phyloP scores from a whole-genome alignment of 2,113 vertebrate genomes.

The Platycercus adscitus region DNA sequence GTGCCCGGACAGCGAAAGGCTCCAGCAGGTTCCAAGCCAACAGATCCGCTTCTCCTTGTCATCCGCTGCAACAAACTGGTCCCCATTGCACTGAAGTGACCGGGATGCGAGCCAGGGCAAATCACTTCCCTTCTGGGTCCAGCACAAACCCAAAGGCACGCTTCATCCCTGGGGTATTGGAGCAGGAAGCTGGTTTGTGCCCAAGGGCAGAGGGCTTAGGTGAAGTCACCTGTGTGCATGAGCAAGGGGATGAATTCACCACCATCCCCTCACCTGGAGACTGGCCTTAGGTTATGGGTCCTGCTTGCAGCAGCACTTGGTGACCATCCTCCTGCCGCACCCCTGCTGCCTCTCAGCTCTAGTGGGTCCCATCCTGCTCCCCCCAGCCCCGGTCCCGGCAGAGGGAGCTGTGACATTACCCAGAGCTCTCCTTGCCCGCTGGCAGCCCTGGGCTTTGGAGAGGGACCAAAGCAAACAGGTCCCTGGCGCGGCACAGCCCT shows the following conservation, averaged over 20 bases:
- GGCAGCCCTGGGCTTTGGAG: background rate
- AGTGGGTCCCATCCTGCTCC: background rate
- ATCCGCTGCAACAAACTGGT: background rate
- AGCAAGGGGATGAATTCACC: background rate
- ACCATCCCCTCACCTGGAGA: background rate
- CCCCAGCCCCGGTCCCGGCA: background rate
- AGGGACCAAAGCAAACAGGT: background rate
- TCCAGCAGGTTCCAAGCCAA: background rate
- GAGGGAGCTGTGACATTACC: conserved; percentile 58
- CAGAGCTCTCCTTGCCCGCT: background rate
- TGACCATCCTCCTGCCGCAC: rapidly evolving
- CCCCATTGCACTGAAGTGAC: background rate
- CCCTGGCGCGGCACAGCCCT: rapidly evolving
- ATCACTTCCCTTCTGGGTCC: background rate
- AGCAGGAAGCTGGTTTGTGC: background rate
- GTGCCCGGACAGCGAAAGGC: background rate
- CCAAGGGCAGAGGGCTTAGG: background rate
- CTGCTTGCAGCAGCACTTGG: background rate
- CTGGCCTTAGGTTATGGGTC: rapidly evolving
- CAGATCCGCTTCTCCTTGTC: background rate
- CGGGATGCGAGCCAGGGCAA: background rate
- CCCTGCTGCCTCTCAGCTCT: background rate
- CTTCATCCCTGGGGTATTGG: rapidly evolving
- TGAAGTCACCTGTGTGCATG: background rate
- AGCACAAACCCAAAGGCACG: background rate